These are phyloP conservation scores for Helarctos malayanus DNA, from an alignment of 2,797 vertebrate species.

Conservation along the genomic window DNA sequence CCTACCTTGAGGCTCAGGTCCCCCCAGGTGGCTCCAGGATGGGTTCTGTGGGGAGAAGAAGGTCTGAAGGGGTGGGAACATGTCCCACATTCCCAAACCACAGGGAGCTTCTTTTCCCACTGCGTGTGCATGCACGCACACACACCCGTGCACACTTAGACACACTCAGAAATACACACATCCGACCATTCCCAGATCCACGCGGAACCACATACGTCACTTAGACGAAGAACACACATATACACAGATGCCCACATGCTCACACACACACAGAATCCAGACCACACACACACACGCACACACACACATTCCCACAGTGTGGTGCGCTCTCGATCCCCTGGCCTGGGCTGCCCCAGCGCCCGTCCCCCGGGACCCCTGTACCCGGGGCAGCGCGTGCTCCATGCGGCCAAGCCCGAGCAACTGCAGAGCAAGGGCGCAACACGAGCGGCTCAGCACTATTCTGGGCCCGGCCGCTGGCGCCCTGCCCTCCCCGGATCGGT, in stretches of 20 bases:
- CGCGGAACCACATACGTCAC: background rate
- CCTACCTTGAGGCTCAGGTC: slow-evolving; percentile 59
- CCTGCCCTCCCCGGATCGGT: slow-evolving; percentile 56
- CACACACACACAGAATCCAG: background rate
- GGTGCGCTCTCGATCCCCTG: background rate
- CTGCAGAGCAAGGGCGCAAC: background rate
- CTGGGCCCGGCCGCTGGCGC: slow-evolving; percentile 76
- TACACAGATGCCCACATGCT: background rate
- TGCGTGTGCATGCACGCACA: background rate
- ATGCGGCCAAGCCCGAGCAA: slow-evolving; percentile 21
- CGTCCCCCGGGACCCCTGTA: slow-evolving; percentile 37
- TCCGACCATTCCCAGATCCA: background rate
- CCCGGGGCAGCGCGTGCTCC: slow-evolving; percentile 56
- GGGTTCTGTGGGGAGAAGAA: slow-evolving; percentile 52
- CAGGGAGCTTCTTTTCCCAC: background rate
- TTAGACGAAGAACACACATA: background rate
- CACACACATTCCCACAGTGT: background rate
- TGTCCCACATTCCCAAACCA: background rate
- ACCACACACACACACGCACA: background rate
- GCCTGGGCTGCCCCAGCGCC: background rate
- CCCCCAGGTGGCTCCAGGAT: slow-evolving; percentile 65
- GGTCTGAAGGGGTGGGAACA: background rate
- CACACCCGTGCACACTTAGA: background rate
- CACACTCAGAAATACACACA: background rate
- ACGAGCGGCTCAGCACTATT: slow-evolving; percentile 74